phyloP scores from a whole-genome alignment of 2,113 vertebrate genomes.

The Myanophis thanlyinensis region DNA sequence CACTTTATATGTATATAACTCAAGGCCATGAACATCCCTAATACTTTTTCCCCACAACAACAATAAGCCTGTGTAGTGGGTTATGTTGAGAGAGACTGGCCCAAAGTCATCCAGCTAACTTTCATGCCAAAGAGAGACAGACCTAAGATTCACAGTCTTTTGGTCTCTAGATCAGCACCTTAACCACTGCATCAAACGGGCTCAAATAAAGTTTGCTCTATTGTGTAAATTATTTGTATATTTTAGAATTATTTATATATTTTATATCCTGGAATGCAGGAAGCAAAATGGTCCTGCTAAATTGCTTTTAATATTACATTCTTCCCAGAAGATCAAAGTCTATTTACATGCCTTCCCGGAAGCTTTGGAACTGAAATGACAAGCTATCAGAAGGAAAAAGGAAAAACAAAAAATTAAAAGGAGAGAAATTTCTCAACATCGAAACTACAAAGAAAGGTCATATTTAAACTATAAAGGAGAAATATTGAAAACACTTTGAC shows the following conservation, averaged over 20 bases:
- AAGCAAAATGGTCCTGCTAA: background rate
- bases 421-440: constrained; percentile 54
- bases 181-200: background rate
- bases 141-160: background rate
- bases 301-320: background rate
- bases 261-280: background rate
- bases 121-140: background rate
- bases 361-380: constrained; percentile 30
- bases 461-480: constrained; percentile 45
- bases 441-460: constrained; percentile 59
- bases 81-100: background rate
- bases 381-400: constrained; percentile 5
- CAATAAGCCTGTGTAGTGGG: background rate
- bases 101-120: background rate
- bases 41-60: background rate
- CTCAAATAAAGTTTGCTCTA: background rate
- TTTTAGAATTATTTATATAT: background rate
- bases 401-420: constrained; percentile 56
- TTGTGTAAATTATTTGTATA: background rate
- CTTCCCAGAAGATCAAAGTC: constrained; percentile 37
- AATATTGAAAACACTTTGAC: constrained; percentile 1
- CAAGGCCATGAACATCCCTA: background rate
- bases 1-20: background rate
- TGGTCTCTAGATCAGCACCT: background rate
- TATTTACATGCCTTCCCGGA: accelerated